Conservation (phyloP, 2,113 vertebrate species). For the Cryptomyrus ogoouensis region DNA sequence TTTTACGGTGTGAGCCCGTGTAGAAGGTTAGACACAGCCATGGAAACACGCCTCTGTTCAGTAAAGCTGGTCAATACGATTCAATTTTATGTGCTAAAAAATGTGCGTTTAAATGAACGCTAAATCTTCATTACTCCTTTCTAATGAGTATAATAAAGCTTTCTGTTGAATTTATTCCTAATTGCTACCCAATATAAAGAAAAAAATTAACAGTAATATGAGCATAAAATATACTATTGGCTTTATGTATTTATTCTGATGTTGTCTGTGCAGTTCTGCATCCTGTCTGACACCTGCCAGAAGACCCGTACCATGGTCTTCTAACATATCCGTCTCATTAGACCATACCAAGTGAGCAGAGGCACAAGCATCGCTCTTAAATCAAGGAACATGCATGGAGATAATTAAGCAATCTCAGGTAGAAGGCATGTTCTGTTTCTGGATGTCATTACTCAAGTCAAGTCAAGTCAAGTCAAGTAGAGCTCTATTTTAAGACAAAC, state of each 20-base stretch:
- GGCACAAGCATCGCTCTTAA: constrained; percentile 57
- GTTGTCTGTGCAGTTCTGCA: constrained; percentile 41
- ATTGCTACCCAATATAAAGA: constrained; percentile 7
- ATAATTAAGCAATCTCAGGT: constrained; percentile 71
- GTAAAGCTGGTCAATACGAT: neutral
- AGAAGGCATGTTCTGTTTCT: constrained; percentile 63
- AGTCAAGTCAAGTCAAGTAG: neutral
- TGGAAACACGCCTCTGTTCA: neutral
- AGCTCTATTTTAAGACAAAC: neutral
- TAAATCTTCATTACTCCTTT: constrained; percentile 12
- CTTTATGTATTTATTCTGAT: constrained; percentile 32
- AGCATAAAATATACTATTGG: neutral
- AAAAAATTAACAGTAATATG: constrained; percentile 2
- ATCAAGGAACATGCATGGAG: constrained; percentile 69
- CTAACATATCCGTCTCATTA: constrained; percentile 40
- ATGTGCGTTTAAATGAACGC: constrained; percentile 11
- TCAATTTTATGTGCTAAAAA: neutral
- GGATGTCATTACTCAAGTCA: constrained; percentile 38
- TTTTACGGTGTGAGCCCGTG: neutral
- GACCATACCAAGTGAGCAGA: constrained; percentile 48
- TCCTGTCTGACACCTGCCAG: constrained; percentile 45
- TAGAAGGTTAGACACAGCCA: neutral
- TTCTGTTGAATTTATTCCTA: constrained; percentile 12
- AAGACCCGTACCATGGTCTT: constrained; percentile 46
- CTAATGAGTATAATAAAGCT: constrained; percentile 12